phyloP scores from a whole-genome alignment of 2,113 vertebrate species.

The Corapipo altera region DNA sequence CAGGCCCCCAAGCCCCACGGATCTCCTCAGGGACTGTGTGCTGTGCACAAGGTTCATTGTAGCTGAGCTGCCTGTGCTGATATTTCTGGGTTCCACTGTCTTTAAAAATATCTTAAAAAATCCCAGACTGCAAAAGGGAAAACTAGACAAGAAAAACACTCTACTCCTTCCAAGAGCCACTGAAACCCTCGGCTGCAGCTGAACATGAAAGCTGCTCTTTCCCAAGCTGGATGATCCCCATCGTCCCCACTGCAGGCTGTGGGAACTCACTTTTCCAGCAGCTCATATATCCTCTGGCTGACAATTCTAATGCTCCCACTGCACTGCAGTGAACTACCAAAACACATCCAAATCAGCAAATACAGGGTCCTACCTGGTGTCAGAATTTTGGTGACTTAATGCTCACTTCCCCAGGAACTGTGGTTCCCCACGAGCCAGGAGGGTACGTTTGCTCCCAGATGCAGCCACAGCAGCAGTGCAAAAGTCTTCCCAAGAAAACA shows the following conservation, averaged over 20 bases:
- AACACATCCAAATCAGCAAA: background rate
- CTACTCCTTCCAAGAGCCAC: background rate
- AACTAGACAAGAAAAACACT: background rate
- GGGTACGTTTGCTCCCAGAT: background rate
- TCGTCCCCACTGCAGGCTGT: background rate
- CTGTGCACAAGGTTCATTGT: accelerated
- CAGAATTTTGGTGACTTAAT: background rate
- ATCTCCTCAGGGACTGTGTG: accelerated
- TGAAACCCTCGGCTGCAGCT: background rate
- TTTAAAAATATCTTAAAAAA: background rate
- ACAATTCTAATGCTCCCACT: background rate
- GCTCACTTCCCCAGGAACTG: background rate
- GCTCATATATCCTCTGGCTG: background rate
- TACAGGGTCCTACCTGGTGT: accelerated
- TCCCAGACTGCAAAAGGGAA: background rate
- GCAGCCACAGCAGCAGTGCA: background rate
- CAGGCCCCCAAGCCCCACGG: too few species aligned
- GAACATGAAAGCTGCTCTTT: background rate
- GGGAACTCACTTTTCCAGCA: background rate
- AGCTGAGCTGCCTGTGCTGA: background rate
- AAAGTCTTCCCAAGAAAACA: background rate
- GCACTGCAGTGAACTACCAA: background rate
- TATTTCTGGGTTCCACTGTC: background rate
- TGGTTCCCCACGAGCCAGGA: background rate
- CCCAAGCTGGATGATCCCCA: background rate